phyloP scores from a whole-genome alignment of 2,888 invertebrate genomes.

The Polia nebulosa region DNA sequence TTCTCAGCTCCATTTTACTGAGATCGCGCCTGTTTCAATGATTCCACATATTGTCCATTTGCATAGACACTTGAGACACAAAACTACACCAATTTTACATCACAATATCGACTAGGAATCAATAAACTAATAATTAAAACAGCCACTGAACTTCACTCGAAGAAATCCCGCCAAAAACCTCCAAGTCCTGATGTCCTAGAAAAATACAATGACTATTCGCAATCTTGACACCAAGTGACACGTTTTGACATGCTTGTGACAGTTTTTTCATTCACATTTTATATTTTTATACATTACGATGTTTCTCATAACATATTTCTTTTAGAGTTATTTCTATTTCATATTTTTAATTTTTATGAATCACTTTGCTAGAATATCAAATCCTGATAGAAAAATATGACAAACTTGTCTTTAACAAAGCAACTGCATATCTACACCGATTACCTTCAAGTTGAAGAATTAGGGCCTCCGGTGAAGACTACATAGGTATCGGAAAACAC shows the following conservation, averaged over 20 bases:
- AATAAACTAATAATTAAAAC: no score
- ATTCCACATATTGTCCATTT: no score
- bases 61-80: no score
- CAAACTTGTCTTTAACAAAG: constrained; percentile 67
- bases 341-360: constrained; percentile 5
- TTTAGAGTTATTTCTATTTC: constrained; percentile 17
- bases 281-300: not conserved
- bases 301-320: constrained; percentile 1
- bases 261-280: constrained; percentile 11
- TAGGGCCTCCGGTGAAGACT: constrained; percentile 54
- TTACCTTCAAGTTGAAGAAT: constrained; percentile 60
- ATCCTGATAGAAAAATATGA: not conserved
- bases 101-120: no score
- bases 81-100: no score
- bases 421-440: constrained; percentile 65
- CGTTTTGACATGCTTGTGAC: constrained; percentile 20
- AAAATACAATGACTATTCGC: not conserved
- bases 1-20: no score
- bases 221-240: constrained; percentile 7
- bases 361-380: constrained; percentile 4
- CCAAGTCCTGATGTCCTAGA: not conserved
- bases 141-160: no score
- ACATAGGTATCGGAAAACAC: constrained; percentile 51
- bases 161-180: no score
- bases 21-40: no score